Evolutionary conservation across 2,888 invertebrate species (phyloP).

Genomic region (Sericinus montela): DNA sequence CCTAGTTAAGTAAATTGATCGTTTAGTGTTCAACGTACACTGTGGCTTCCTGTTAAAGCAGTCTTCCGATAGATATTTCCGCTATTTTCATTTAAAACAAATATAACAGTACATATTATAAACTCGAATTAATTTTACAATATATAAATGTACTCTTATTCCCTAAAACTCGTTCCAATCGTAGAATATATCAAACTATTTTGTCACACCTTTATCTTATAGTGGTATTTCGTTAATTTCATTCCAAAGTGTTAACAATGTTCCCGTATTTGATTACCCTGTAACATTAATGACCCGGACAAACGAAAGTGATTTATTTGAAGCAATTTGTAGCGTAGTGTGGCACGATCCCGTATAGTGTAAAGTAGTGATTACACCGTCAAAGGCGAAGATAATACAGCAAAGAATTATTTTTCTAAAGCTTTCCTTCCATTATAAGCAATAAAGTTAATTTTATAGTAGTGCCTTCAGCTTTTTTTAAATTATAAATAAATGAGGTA

Average conservation of each 20-base stretch:
- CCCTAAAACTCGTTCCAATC: constrained; percentile 23
- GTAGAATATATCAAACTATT: constrained; percentile 26
- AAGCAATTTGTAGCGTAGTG: constrained; percentile 44
- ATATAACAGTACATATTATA: constrained; percentile 44
- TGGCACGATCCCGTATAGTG: constrained; percentile 38
- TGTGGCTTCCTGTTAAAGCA: constrained; percentile 76
- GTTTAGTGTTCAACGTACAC: constrained; percentile 66
- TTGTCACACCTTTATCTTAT: constrained; percentile 25
- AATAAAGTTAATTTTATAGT: constrained; percentile 71
- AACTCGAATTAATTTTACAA: constrained; percentile 24
- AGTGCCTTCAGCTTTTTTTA: constrained; percentile 76
- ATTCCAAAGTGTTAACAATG: constrained; percentile 52
- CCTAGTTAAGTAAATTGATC: constrained; percentile 69
- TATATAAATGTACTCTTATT: constrained; percentile 23
- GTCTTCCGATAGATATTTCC: constrained; percentile 78
- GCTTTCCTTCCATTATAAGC: constrained; percentile 70
- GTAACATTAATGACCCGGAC: constrained; percentile 31
- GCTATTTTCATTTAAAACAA: constrained; percentile 69
- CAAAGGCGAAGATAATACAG: constrained; percentile 58
- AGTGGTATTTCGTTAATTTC: constrained; percentile 30
- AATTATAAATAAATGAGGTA: constrained; percentile 47
- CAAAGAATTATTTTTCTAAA: constrained; percentile 71
- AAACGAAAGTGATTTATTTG: constrained; percentile 30
- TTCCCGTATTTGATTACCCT: constrained; percentile 36
- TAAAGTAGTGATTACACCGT: constrained; percentile 43